Percentiles rank a stretch among this genome's conserved stretches.
These are phyloP conservation scores for Tragelaphus strepsiceros DNA, from an alignment of 2,113 vertebrate genomes.

Conservation along the genomic window DNA sequence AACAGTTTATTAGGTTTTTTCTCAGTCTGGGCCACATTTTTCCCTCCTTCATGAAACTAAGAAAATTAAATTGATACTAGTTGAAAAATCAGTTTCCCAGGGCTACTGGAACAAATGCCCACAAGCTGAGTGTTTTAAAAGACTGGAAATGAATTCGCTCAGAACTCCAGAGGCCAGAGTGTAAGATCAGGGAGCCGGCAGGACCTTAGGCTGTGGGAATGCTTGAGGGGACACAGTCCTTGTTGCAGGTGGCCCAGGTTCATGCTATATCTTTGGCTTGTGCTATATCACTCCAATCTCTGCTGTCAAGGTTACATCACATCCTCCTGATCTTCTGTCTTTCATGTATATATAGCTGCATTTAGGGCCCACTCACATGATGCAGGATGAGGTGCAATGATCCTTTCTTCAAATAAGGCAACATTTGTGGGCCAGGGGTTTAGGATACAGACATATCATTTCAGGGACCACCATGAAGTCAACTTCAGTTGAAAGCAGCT, in stretches of 20 bases:
- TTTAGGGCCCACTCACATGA: too few relatives aligned
- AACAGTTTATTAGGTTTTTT: background rate
- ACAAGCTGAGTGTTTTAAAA: background rate
- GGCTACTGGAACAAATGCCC: background rate
- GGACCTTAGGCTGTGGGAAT: too few relatives aligned
- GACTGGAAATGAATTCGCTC: too few relatives aligned
- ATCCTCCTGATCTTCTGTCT: background rate
- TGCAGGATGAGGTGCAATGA: background rate
- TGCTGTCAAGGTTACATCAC: too few relatives aligned
- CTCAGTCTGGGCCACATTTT: background rate
- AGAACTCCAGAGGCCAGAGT: background rate
- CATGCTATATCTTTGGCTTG: accelerated
- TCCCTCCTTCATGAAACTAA: background rate
- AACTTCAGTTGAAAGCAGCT: background rate
- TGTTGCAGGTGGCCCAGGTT: background rate
- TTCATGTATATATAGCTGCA: background rate
- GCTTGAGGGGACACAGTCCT: too few relatives aligned
- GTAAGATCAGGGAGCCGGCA: background rate
- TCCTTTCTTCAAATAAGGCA: background rate
- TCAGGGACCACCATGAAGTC: too few relatives aligned
- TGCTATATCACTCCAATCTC: background rate
- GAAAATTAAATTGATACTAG: background rate
- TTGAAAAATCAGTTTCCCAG: background rate
- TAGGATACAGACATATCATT: background rate
- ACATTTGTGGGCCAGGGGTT: background rate